A percentile compares a stretch with the other conserved stretches of the same genome.
Evolutionary conservation across 2,888 invertebrate genomes (phyloP).

Genomic region (Octodonta nipae): DNA sequence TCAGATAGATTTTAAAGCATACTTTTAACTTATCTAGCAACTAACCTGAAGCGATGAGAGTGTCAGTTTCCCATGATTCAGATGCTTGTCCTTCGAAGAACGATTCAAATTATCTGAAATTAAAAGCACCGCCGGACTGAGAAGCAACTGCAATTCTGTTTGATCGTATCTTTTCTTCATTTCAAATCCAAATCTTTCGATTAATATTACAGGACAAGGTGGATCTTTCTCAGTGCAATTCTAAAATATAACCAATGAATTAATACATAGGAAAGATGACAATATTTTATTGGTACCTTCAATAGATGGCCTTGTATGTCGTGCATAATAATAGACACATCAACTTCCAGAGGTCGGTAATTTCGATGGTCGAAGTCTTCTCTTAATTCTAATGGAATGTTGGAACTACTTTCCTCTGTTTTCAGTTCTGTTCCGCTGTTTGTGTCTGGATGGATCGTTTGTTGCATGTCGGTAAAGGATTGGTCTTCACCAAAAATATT

Average conservation of each 20-base stretch:
- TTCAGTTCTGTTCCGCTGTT: constrained; percentile 38
- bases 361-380: constrained; percentile 71
- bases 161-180: constrained; percentile 89
- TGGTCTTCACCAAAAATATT: constrained; percentile 97
- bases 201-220: constrained; percentile 76
- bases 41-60: constrained; percentile 68
- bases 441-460: constrained; percentile 28
- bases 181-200: constrained; percentile 91
- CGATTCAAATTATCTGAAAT: constrained; percentile 61
- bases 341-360: constrained; percentile 81
- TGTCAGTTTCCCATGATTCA: constrained; percentile 75
- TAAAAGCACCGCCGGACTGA: constrained; percentile 78
- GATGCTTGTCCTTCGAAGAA: constrained; percentile 52
- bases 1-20: too few species aligned
- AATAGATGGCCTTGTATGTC: constrained; percentile 90
- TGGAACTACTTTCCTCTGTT: constrained; percentile 51
- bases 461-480: constrained; percentile 81
- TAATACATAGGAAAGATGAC: too few species aligned
- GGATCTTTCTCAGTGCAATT: constrained; percentile 83
- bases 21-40: too few species aligned
- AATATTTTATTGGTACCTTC: constrained; percentile 46
- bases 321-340: constrained; percentile 84
- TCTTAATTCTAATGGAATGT: constrained; percentile 65
- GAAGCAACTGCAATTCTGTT: constrained; percentile 76
- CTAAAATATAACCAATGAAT: constrained; percentile 26